Percentiles rank a stretch among this genome's conserved stretches.
Conservation (phyloP, 2,113 vertebrate species). For the Pseudorasbora parva region DNA sequence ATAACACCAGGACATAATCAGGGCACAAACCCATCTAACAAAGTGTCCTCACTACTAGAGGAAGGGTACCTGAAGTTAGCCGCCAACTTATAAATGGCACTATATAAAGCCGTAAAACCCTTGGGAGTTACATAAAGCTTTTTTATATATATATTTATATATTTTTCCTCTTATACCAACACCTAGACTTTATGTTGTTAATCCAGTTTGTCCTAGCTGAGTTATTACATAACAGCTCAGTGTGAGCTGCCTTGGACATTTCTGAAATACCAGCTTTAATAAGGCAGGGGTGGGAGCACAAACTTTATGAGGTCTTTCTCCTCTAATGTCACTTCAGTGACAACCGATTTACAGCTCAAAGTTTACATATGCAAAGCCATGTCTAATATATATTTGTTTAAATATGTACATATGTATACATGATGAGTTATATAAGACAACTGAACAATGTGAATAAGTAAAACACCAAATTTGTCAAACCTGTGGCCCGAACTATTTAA, state of each 20-base stretch:
- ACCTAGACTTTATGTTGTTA: conserved; percentile 10
- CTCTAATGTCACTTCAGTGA: neutral
- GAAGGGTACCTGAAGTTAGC: neutral
- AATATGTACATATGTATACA: neutral
- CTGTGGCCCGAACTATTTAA: neutral
- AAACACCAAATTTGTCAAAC: neutral
- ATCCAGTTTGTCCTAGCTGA: conserved; percentile 3
- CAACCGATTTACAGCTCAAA: conserved; percentile 5
- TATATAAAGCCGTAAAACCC: neutral
- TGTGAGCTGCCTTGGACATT: conserved; percentile 42
- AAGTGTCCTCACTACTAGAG: conserved; percentile 29
- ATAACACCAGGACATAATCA: conserved; percentile 60
- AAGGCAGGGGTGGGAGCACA: conserved; percentile 44
- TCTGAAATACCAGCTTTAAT: conserved; percentile 58
- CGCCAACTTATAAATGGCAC: neutral
- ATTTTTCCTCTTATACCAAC: neutral
- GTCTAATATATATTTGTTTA: neutral
- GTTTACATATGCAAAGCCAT: conserved; percentile 13
- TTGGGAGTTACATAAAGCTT: neutral
- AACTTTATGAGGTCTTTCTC: neutral
- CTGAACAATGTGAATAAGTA: neutral
- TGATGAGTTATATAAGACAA: neutral
- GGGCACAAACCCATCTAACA: conserved; percentile 45
- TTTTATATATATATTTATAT: no score
- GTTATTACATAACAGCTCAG: conserved; percentile 57